A percentile compares a stretch with the other conserved stretches of the same genome.
Conservation (phyloP, 1,140 invertebrate species). For the Belonocnema kinseyi region DNA sequence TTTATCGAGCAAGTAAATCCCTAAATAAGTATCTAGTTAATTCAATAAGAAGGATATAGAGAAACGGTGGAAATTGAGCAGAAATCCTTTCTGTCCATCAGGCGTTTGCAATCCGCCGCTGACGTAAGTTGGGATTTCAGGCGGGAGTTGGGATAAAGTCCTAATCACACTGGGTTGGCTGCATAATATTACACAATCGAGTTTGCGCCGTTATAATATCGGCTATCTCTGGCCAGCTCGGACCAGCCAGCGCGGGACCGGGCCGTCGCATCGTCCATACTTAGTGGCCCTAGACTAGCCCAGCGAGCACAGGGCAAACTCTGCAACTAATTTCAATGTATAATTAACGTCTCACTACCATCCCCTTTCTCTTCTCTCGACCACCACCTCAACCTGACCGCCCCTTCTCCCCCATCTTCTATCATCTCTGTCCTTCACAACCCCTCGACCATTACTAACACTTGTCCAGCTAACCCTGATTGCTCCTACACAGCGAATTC, state of each 20-base stretch:
- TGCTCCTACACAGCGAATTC: constrained; percentile 69
- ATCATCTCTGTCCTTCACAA: constrained; percentile 41
- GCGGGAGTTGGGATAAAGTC: constrained; percentile 56
- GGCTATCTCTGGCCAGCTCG: constrained; percentile 72
- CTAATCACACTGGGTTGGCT: constrained; percentile 65
- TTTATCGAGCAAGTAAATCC: not conserved
- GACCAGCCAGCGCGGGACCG: constrained; percentile 53
- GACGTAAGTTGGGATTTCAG: constrained; percentile 56
- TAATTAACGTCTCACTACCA: constrained; percentile 76
- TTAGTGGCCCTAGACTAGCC: constrained; percentile 70
- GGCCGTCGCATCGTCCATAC: constrained; percentile 67
- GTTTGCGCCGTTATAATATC: constrained; percentile 73
- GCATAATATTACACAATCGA: constrained; percentile 74
- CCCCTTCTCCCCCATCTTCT: constrained; percentile 45
- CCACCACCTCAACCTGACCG: constrained; percentile 49
- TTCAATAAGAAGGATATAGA: too few relatives aligned
- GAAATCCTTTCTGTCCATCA: not conserved
- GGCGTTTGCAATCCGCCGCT: constrained; percentile 3
- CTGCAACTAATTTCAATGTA: constrained; percentile 77
- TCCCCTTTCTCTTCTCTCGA: constrained; percentile 59
- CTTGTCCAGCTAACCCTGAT: constrained; percentile 57
- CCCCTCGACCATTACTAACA: constrained; percentile 42
- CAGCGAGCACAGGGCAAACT: constrained; percentile 70
- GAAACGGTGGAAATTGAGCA: too few relatives aligned
- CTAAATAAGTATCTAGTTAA: too few relatives aligned